phyloP scores from a whole-genome alignment of 2,113 vertebrate genomes.

The human (Homo sapiens) region DNA sequence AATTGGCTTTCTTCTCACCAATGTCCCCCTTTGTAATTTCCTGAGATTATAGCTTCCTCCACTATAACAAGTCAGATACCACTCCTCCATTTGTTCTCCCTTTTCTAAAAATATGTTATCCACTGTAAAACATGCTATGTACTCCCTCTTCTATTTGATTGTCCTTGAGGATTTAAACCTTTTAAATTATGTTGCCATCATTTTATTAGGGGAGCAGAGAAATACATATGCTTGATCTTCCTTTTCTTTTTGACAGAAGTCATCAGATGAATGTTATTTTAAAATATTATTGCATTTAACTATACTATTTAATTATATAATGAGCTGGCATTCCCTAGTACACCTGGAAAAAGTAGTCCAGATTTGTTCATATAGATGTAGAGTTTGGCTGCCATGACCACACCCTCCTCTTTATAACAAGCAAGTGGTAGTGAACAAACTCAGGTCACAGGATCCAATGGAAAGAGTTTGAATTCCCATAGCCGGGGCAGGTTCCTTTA shows the following conservation, averaged over 20 bases:
- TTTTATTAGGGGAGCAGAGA: not conserved
- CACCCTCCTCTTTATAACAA: not conserved
- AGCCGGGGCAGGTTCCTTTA: not conserved
- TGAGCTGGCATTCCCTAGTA: not conserved
- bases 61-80: not conserved
- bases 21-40: not conserved
- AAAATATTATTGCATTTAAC: not conserved
- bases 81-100: not conserved
- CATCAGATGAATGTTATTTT: not conserved
- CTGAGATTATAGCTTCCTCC: not conserved
- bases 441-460: not conserved
- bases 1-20: not conserved
- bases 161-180: constrained; percentile 15
- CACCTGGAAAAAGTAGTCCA: not conserved
- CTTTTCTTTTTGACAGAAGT: not conserved
- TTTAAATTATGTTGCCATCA: not conserved
- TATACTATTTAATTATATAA: not conserved
- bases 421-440: not conserved
- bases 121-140: not conserved
- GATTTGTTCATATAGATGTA: not conserved
- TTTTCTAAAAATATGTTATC: not conserved
- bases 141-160: not conserved
- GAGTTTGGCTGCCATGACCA: not conserved
- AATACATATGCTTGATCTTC: not conserved
- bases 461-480: not conserved